Evolutionary conservation across 2,888 invertebrate genomes (phyloP).

Genomic region (Linyphia triangularis): DNA sequence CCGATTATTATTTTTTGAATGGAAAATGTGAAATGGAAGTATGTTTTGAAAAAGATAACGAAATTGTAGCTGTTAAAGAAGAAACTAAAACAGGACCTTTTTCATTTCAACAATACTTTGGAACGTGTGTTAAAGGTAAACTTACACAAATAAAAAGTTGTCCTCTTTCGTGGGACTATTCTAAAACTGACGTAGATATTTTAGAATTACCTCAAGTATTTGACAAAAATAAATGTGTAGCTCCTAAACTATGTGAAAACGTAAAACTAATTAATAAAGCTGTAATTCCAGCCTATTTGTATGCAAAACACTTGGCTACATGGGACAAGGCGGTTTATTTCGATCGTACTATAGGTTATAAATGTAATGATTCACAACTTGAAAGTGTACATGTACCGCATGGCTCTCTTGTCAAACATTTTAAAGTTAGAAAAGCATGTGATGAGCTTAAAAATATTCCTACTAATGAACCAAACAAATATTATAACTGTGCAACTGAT

Average conservation of each 20-base stretch:
- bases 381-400: background rate
- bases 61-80: background rate
- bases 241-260: constrained; percentile 7
- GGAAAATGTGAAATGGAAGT: background rate
- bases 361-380: constrained; percentile 9
- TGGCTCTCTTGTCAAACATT: background rate
- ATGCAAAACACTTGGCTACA: constrained; percentile 2
- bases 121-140: background rate
- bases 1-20: background rate
- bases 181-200: background rate
- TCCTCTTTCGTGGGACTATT: background rate
- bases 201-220: background rate
- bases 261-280: background rate
- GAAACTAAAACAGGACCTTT: background rate
- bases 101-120: background rate
- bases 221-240: background rate
- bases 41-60: background rate
- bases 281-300: background rate
- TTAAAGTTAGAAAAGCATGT: background rate
- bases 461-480: background rate
- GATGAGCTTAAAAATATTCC: background rate
- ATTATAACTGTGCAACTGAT: background rate
- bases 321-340: background rate
- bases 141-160: background rate
- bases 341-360: background rate